Base-by-base conservation (phyloP, 92 coral and sea anemone species). In the Epizoanthus scotinus region DNA sequence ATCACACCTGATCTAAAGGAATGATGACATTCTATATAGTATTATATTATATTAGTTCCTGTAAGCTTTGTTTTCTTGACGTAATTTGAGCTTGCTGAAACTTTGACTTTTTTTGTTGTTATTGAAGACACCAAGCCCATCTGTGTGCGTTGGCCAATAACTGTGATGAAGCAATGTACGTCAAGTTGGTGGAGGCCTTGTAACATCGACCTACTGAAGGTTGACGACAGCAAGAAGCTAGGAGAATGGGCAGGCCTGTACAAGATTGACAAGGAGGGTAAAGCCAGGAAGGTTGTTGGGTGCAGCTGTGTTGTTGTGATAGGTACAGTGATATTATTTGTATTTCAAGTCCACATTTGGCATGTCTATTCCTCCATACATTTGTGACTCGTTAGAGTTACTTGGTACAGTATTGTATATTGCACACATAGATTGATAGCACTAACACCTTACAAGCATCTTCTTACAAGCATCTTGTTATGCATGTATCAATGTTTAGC, bases 231-330 rank as follows among this genome's bases (percentile, higher is more conserved):
- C 88, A 96, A 96, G 87, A 96, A 96, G 79, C 96, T 96, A 55
- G 99, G 99, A 27, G 99, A 96, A 63, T 96, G 98, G 99, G 84
- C 98, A 17, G 99, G 99, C 50, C 92, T 96, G 71, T 96, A 98
- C 86, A 96, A 96, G 92, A 96, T 96, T 53, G 99, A 96, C 89
- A 96, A 96, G 77, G 99, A 96, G 83, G 99, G 99, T 25, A 96
- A 96, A 74, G 99, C 99, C 63, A 93, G 99, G 74, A 96, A 96
- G 40, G 99, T 96, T 58, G 99, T 96, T 54, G 94, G 98, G 61
- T 96, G 99, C 84, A 96, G 99, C 78, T 96, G 99, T 93, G 98
- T 96, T 56, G 99, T 86, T 36, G 96, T 96, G 54, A 93, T n/a
- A 88, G 91, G 99, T 96, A 78, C 82, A 79, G 64, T 59, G 24